phyloP scores from a whole-genome alignment of 2,888 invertebrate species.

The Adineta ricciae region DNA sequence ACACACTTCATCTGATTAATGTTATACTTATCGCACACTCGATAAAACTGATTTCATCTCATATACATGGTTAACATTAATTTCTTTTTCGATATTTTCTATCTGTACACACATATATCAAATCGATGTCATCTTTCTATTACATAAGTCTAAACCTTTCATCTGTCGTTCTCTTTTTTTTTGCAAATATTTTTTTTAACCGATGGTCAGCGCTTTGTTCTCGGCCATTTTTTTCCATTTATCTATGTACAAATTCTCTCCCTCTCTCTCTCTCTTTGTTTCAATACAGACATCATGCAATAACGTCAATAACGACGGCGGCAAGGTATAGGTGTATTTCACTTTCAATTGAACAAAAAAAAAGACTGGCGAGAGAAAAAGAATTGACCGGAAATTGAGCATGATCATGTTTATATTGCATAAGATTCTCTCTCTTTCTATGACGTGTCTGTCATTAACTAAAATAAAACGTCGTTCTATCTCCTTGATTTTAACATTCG shows the following conservation, averaged over 20 bases:
- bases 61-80: not conserved
- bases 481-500: not conserved
- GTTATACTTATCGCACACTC: not conserved
- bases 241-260: not conserved
- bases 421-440: not conserved
- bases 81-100: not conserved
- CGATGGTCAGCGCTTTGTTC: not conserved
- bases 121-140: not conserved
- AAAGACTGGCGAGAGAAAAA: not conserved
- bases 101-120: not conserved
- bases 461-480: not conserved
- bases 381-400: not conserved
- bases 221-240: slow-evolving; percentile 3
- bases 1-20: not conserved
- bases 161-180: not conserved
- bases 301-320: too few relatives aligned
- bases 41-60: not conserved
- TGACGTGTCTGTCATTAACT: not conserved
- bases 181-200: not conserved
- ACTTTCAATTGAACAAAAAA: not conserved
- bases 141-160: too few relatives aligned
- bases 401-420: not conserved
- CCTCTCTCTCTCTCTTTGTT: not conserved
- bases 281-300: not conserved
- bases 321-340: not conserved